Evolutionary conservation across 2,888 invertebrate genomes (phyloP), one percentile per base, ranked within the genome.

Genomic region (Punctoribates punctum): DNA sequence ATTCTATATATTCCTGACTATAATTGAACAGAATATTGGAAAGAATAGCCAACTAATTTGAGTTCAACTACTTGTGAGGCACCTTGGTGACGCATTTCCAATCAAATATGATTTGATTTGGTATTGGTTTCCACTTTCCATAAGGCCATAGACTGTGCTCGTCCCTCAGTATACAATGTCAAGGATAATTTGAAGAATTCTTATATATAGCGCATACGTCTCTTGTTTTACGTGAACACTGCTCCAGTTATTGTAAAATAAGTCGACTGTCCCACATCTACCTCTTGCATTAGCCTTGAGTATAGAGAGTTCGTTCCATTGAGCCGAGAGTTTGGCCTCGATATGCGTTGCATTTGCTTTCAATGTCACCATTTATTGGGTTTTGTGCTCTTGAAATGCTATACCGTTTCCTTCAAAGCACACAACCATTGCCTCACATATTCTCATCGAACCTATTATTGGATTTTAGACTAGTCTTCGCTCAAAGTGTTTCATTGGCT

Each of bases 241-340:
- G 70, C 38, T 70, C 70, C 20, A n/a, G 17, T 70, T 70, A 70
- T 42, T 20, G n/a, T 65, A 15, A 15, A 65, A 51, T 51, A 15
- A 13, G 15, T 34, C 34, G 15, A 34, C 11, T 70, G 70, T 38
- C 70, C 70, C 70, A 70, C 70, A 70, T 70, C 70, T 70, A 70
- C 38, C 38, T 17, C 42, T 70, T 17, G 38, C 1, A 34, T n/a
- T 29, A 70, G 29, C 70, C 70, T 70, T 70, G 70, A 70, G 42
- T 20, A 15, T 15, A 23, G n/a, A 46, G 23, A 42, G 34, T 23
- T 42, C 23, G 42, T 23, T 15, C 70, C 11, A 15, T 42, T 70
- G 23, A 70, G 38, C 42, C 20, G 8, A 70, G n/a, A 42, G 17
- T 20, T 70, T 70, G 70, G 42, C 70, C 70, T 70, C 70, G 62